Conservation (phyloP, 2,113 vertebrate genomes). For the Corythaeola cristata region DNA sequence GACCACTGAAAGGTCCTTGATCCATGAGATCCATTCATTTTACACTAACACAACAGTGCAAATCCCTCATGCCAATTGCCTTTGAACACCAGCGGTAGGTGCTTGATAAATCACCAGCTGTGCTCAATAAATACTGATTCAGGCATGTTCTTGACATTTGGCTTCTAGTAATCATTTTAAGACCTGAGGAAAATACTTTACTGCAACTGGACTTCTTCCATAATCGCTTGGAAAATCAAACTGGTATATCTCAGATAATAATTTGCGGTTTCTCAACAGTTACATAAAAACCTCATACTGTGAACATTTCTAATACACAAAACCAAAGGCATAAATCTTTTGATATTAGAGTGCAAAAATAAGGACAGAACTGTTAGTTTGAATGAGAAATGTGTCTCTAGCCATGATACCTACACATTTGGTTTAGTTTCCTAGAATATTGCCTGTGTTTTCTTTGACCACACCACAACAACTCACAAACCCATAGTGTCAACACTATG, state of each 20-base stretch:
- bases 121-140: conserved; percentile 30
- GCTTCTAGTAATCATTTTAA: conserved; percentile 23
- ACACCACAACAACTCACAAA: background rate
- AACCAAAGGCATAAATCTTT: background rate
- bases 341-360: background rate
- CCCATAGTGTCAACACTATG: background rate
- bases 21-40: conserved; percentile 15
- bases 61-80: conserved; percentile 12
- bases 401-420: background rate
- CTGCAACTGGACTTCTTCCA: background rate
- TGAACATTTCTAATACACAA: background rate
- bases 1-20: background rate
- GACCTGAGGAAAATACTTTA: conserved; percentile 5
- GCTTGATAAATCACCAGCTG: conserved; percentile 9
- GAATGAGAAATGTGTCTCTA: background rate
- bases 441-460: background rate
- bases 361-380: background rate
- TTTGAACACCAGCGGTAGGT: background rate
- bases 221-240: conserved; percentile 1
- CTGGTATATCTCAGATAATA: background rate
- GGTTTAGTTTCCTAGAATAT: background rate
- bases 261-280: background rate
- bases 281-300: background rate
- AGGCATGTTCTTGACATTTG: conserved; percentile 9
- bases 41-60: background rate